Base-by-base conservation (phyloP, 2,797 vertebrate species). In the Erithacus rubecula region DNA sequence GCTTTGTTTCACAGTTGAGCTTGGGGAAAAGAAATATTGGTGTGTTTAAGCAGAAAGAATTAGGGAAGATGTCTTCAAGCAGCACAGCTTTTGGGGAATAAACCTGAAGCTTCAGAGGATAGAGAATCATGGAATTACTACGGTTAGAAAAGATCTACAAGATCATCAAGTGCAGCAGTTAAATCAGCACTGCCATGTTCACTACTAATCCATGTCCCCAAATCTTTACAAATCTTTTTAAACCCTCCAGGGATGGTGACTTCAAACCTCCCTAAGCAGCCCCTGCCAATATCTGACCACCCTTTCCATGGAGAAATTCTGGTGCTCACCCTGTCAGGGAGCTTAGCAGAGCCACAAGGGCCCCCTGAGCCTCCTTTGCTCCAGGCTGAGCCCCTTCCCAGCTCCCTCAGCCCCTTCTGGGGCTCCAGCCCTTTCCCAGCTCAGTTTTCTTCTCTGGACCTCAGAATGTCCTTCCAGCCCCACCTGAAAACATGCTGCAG, bases 291-390 rank as follows among this genome's bases (percentile, higher is more conserved):
- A 3, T 10, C 43, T 44, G 19, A 8, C 0, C 24, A 0, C 23
- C 22, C 12, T 44, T 51, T 71, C 51, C 41, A 43, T 32, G 67
- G 0, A 0, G 23, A 37, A 51, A 51, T 79, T 37, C 19, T 47
- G 27, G 0, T 63, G 26, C 6, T 8, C 64, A 5, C 0, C 12
- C 49, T n/a, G n/a, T n/a, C n/a, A n/a, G n/a, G n/a, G n/a, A n/a
- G n/a, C n/a, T n/a, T n/a, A n/a, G n/a, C n/a, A n/a, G n/a, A n/a
- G n/a, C n/a, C n/a, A n/a, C n/a, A n/a, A n/a, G n/a, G n/a, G n/a
- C n/a, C n/a, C n/a, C n/a, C n/a, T n/a, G 75, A 71, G 51, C 59
- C 84, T 78, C 59, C 75, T 71, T 24, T 79, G 0, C 51, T 79
- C 51, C 67, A 64, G 58, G 19, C 75, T 87, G 7, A 79, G 59